Evolutionary conservation across 2,888 invertebrate species (phyloP).

Genomic region (Maniola hyperantus): DNA sequence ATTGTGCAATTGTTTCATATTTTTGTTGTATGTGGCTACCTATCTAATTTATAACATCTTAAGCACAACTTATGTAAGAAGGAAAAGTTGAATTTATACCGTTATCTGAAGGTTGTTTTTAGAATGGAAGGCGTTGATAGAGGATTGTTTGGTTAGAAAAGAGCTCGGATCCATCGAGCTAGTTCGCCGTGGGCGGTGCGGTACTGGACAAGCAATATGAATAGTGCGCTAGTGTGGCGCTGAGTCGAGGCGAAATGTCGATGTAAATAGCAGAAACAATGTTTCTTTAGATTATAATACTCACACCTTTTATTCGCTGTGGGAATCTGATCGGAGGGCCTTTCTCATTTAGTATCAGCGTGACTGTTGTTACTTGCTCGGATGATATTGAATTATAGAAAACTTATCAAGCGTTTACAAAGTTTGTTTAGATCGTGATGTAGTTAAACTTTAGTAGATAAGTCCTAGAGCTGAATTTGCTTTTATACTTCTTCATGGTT

Average conservation of each 20-base stretch:
- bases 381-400: constrained; percentile 17
- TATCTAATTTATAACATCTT: neutral
- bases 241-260: constrained; percentile 48
- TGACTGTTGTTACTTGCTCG: constrained; percentile 27
- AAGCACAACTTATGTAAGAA: neutral
- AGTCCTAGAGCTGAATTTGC: neutral
- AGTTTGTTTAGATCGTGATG: constrained; percentile 2
- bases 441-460: neutral
- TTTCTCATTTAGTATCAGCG: constrained; percentile 44
- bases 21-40: constrained; percentile 56
- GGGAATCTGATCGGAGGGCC: constrained; percentile 48
- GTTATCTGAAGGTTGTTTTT: constrained; percentile 28
- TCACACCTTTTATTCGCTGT: constrained; percentile 53
- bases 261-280: constrained; percentile 57
- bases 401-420: neutral
- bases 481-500: neutral
- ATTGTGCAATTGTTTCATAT: constrained; percentile 77
- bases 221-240: constrained; percentile 61
- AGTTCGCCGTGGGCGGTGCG: constrained; percentile 73
- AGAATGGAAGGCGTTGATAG: constrained; percentile 6
- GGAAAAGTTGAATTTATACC: constrained; percentile 10
- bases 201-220: constrained; percentile 75
- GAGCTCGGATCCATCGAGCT: constrained; percentile 56
- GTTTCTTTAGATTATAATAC: constrained; percentile 54
- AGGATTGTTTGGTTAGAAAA: constrained; percentile 41